phyloP scores from a whole-genome alignment of 2,113 vertebrate genomes.

The Larimichthys crocea region DNA sequence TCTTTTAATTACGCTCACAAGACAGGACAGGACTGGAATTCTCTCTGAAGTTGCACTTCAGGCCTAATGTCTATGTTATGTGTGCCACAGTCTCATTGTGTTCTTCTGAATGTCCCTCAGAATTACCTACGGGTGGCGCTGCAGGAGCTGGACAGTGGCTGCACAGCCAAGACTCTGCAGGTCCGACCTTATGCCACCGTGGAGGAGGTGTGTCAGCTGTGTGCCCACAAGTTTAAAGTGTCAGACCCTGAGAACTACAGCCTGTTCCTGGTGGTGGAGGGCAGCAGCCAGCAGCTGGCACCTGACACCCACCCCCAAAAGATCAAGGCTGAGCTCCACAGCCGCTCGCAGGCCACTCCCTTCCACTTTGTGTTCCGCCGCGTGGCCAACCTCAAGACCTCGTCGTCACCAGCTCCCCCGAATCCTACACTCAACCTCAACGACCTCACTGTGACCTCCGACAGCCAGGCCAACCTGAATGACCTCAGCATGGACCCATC shows the following conservation, averaged over 20 bases:
- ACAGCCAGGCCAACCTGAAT: slow-evolving; percentile 38
- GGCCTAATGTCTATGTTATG: neutral
- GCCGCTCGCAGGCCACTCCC: slow-evolving; percentile 85
- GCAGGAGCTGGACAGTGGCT: slow-evolving; percentile 92
- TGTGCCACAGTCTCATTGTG: neutral
- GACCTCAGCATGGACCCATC: slow-evolving; percentile 8
- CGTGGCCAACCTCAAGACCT: slow-evolving; percentile 66
- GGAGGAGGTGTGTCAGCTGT: slow-evolving; percentile 93
- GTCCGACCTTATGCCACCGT: slow-evolving; percentile 91
- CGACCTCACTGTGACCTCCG: slow-evolving; percentile 30
- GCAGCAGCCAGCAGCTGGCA: slow-evolving; percentile 93
- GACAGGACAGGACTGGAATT: no score
- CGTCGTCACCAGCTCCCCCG: slow-evolving; percentile 5
- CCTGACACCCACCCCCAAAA: slow-evolving; percentile 95
- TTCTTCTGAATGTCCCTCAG: slow-evolving; percentile 72
- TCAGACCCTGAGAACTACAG: slow-evolving; percentile 78
- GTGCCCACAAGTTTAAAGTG: slow-evolving; percentile 92
- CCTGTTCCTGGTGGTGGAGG: slow-evolving; percentile 90
- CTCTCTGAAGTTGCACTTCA: neutral
- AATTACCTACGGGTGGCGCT: slow-evolving; percentile 97
- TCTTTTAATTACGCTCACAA: no score
- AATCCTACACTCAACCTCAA: slow-evolving; percentile 33
- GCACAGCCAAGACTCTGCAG: slow-evolving; percentile 94
- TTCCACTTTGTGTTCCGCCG: slow-evolving; percentile 94
- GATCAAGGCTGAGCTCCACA: slow-evolving; percentile 96